These are phyloP conservation scores for Euglossa dilemma DNA, from an alignment of 1,140 invertebrate species.

Conservation along the genomic window DNA sequence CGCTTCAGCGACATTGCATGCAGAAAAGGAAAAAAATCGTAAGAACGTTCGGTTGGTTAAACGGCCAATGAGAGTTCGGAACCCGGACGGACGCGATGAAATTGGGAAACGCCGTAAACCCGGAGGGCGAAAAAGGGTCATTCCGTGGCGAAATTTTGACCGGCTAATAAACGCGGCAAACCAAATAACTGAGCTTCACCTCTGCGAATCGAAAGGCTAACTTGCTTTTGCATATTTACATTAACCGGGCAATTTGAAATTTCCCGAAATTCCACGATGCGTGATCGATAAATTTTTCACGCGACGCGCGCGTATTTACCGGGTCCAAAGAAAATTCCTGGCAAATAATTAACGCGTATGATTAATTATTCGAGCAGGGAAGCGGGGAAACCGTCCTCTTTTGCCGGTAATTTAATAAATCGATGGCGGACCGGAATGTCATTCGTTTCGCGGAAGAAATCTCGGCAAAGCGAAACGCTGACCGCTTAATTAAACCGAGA, in stretches of 20 bases:
- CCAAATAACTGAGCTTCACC: slow-evolving; percentile 4
- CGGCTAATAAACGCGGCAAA: slow-evolving; percentile 26
- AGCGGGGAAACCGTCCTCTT: not conserved
- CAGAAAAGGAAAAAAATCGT: not conserved
- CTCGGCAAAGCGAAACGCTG: slow-evolving; percentile 6
- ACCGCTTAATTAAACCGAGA: slow-evolving; percentile 35
- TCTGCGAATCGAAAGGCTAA: slow-evolving; percentile 20
- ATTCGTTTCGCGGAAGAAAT: not conserved
- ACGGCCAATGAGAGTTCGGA: slow-evolving; percentile 7
- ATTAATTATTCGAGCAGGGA: not conserved
- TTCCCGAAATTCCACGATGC: not conserved
- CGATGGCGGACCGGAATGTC: not conserved
- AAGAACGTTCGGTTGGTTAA: not conserved
- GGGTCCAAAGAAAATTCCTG: too few species aligned
- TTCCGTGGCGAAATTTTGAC: slow-evolving; percentile 28
- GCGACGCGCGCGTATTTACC: not conserved
- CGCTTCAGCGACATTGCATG: not conserved
- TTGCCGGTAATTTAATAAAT: slow-evolving; percentile 2
- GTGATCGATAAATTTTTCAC: slow-evolving; percentile 4
- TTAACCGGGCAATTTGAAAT: slow-evolving; percentile 16
- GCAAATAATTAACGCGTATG: not conserved
- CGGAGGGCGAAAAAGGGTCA: not conserved
- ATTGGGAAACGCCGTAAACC: not conserved
- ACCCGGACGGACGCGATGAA: not conserved
- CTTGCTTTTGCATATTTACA: slow-evolving; percentile 22